phyloP scores from a whole-genome alignment of 1,140 invertebrate genomes.

The Diorhabda carinulata region DNA sequence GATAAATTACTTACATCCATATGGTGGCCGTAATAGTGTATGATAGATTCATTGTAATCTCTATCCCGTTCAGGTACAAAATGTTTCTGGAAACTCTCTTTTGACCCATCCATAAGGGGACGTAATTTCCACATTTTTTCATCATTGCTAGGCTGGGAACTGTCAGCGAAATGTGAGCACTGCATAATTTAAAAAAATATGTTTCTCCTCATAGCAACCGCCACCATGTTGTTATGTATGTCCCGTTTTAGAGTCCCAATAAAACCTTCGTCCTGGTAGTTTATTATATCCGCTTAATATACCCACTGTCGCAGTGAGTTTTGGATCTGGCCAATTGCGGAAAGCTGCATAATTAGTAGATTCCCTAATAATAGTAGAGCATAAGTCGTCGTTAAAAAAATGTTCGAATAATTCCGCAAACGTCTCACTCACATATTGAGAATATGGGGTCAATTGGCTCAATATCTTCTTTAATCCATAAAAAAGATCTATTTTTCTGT shows the following conservation, averaged over 20 bases:
- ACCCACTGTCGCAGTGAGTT: conserved; percentile 20
- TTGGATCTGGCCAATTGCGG: conserved; percentile 20
- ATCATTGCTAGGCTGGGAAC: too few relatives aligned
- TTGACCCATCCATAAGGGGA: too few relatives aligned
- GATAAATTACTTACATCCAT: too few relatives aligned
- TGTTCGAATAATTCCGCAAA: conserved; percentile 8
- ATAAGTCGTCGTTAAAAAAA: conserved; percentile 22
- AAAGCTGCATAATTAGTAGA: conserved; percentile 24
- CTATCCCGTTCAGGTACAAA: too few relatives aligned
- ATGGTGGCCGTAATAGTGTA: too few relatives aligned
- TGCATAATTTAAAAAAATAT: conserved; percentile 24
- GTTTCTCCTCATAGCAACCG: conserved; percentile 14
- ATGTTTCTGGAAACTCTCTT: too few relatives aligned
- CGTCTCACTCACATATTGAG: neutral
- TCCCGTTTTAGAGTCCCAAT: conserved; percentile 27
- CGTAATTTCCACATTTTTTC: too few relatives aligned
- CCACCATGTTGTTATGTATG: conserved; percentile 10
- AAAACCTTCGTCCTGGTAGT: conserved; percentile 21
- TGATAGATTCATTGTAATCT: too few relatives aligned
- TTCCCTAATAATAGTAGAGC: conserved; percentile 15
- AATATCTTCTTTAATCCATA: conserved; percentile 20
- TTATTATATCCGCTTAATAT: conserved; percentile 26
- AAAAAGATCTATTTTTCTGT: conserved; percentile 13
- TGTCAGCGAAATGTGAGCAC: conserved; percentile 1
- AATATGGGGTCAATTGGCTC: conserved; percentile 11